phyloP scores from a whole-genome alignment of 2,113 vertebrate species.

The Ictidomys tridecemlineatus region DNA sequence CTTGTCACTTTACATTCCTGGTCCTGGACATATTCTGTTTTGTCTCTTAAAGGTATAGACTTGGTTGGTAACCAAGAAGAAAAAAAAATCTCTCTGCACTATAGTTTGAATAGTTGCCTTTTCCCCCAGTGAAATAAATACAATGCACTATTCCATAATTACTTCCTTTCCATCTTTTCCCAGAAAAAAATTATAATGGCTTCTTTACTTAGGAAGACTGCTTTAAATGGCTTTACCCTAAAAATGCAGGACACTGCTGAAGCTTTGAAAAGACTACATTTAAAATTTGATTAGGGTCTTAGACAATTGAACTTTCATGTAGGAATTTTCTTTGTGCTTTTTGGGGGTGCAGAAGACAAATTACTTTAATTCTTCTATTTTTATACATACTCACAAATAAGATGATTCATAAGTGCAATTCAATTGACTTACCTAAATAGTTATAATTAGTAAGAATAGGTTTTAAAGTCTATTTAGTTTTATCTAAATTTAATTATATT shows the following conservation, averaged over 20 bases:
- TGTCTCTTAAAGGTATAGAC: background rate
- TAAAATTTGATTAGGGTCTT: background rate
- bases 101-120: background rate
- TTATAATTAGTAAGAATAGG: conserved; percentile 50
- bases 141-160: background rate
- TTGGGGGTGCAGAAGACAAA: accelerated
- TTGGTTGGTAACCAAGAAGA: background rate
- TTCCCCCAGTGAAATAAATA: background rate
- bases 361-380: conserved; percentile 38
- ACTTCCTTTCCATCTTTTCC: background rate
- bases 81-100: background rate
- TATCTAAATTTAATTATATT: conserved; percentile 62
- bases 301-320: background rate
- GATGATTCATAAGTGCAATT: background rate
- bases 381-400: background rate
- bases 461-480: conserved; percentile 54
- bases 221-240: background rate
- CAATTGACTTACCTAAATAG: conserved; percentile 20
- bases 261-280: background rate
- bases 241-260: background rate
- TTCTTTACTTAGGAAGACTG: background rate
- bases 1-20: background rate
- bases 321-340: background rate
- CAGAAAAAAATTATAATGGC: background rate
- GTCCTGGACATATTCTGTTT: background rate